Evolutionary conservation across 2,113 vertebrate genomes (phyloP).

Genomic region (Onychostruthus taczanowskii): DNA sequence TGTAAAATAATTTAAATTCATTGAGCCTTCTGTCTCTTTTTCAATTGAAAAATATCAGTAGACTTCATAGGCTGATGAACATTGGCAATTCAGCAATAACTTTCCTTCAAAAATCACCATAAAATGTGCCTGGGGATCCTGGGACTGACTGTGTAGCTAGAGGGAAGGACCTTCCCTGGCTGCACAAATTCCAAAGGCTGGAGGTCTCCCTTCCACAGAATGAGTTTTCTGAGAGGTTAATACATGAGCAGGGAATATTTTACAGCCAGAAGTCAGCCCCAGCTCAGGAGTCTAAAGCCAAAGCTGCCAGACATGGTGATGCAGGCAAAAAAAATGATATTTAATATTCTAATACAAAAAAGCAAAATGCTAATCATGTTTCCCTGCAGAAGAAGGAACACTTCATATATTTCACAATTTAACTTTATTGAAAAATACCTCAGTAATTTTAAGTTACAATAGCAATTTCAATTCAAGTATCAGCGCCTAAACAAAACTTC

Average conservation of each 20-base stretch:
- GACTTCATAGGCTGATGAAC: background rate
- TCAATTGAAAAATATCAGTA: constrained; percentile 17
- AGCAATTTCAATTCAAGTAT: background rate
- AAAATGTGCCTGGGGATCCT: background rate
- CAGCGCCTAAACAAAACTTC: background rate
- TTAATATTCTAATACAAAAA: background rate
- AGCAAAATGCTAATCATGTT: background rate
- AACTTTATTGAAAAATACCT: background rate
- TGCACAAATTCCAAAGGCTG: rapidly evolving
- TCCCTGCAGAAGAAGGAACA: background rate
- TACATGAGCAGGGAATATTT: background rate
- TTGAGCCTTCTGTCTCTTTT: background rate
- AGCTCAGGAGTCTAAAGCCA: background rate
- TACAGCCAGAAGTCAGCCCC: background rate
- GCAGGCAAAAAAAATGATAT: background rate
- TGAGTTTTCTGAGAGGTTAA: background rate
- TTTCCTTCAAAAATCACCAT: background rate
- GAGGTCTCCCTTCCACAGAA: background rate
- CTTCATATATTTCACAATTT: background rate
- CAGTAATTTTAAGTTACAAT: background rate
- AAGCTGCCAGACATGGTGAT: background rate
- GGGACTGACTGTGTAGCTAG: background rate
- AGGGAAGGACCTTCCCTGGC: background rate
- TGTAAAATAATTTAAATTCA: background rate
- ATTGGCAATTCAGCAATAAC: background rate